Evolutionary conservation across 2,797 vertebrate species (phyloP), one percentile per base, ranked within the genome.

Genomic region (Pseudomugil tenellus): DNA sequence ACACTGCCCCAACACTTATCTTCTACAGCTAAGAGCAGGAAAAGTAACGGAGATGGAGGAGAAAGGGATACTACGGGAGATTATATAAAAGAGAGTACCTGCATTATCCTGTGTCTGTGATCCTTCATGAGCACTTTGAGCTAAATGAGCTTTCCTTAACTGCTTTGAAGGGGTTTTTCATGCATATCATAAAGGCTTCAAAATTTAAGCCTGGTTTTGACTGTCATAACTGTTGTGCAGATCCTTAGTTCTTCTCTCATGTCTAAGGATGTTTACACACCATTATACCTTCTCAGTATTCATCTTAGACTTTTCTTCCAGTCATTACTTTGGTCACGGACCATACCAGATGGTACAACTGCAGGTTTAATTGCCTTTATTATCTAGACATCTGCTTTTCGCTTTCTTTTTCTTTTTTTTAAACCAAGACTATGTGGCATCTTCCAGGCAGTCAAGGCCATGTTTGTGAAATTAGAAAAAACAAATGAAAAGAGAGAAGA

Each of bases 281-380:
- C 0, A 10, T 62, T 53, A 6, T 23, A 34, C 53, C 56, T 60
- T 71, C 68, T 80, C 55, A 49, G 72, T 79, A 80, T 70, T 54
- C 71, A 57, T 76, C 66, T 56, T 58, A 23, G 25, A 53, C 54
- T 81, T 59, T 46, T 79, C 78, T 72, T 28, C 52, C 60, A 57
- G 65, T 87, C 77, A 81, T 88, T 88, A 81, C 77, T 81, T 84
- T 48, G 74, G 84, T 84, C 84, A 87, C n/a, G 61, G 83, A 77
- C 66, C 79, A 75, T 67, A 77, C 79, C 90, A 91, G 86, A 90
- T 87, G 80, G 87, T 75, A 74, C 88, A 87, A 88, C 83, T 89
- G 88, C 67, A 23, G 58, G 46, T 86, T 81, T 87, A 91, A 90
- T 91, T 91, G 87, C 84, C 84, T 90, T 89, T 87, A 90, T 90